Percentiles rank a stretch among this genome's conserved stretches.
Evolutionary conservation across 2,888 invertebrate genomes (phyloP).

Genomic region (Kryphioiulus occultus): DNA sequence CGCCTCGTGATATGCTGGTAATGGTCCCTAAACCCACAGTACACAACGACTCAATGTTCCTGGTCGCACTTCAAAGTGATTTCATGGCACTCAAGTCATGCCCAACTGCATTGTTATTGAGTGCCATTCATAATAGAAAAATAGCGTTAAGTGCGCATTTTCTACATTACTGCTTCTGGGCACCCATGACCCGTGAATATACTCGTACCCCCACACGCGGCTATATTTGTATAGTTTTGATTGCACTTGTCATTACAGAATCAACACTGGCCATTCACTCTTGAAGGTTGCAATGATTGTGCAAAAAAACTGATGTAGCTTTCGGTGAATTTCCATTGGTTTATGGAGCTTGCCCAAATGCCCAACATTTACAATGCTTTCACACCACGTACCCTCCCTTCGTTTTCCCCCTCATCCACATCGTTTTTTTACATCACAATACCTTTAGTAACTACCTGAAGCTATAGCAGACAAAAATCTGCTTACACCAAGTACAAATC

Average conservation of each 20-base stretch:
- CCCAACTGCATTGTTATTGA: slow-evolving; percentile 31
- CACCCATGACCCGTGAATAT: slow-evolving; percentile 17
- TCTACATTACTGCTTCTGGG: neutral
- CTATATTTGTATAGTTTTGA: slow-evolving; percentile 32
- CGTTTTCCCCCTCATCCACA: slow-evolving; percentile 14
- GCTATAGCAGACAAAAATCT: neutral
- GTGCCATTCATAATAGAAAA: slow-evolving; percentile 27
- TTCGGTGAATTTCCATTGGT: neutral
- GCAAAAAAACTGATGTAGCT: neutral
- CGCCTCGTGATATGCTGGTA: neutral
- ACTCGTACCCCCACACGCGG: slow-evolving; percentile 16
- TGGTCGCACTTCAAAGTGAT: slow-evolving; percentile 37
- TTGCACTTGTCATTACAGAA: slow-evolving; percentile 36
- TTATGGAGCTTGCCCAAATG: slow-evolving; percentile 4
- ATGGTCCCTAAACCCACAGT: neutral
- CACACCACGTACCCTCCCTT: slow-evolving; percentile 30
- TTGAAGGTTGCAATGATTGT: slow-evolving; percentile 24
- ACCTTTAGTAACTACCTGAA: neutral
- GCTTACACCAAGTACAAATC: neutral
- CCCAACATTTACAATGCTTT: neutral
- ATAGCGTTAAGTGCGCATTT: slow-evolving; percentile 28
- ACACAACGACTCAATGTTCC: neutral
- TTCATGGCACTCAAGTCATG: slow-evolving; percentile 46
- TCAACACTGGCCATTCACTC: slow-evolving; percentile 39
- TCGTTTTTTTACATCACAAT: neutral